Conservation (phyloP, 2,113 vertebrate genomes). For the Megaptera novaeangliae region DNA sequence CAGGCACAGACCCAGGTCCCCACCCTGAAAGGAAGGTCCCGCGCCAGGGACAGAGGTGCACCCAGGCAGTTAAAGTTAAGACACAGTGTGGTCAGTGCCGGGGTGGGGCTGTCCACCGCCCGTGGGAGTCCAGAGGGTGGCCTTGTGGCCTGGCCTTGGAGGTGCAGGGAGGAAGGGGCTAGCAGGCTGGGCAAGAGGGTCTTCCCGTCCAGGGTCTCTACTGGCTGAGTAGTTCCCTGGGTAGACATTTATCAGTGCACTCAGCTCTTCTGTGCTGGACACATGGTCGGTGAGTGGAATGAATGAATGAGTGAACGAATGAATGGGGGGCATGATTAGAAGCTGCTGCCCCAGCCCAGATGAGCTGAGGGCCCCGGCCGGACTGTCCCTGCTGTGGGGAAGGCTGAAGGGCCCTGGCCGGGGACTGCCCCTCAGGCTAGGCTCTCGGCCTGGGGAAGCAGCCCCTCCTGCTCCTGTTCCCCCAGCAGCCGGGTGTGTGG, state of each 20-base stretch:
- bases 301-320: background rate
- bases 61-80: background rate
- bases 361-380: background rate
- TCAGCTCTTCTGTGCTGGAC: background rate
- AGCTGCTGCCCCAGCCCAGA: background rate
- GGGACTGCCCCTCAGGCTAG: no score
- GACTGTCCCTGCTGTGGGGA: background rate
- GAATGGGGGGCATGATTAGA: background rate
- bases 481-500: background rate
- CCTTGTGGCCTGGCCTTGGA: background rate
- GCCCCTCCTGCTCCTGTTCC: background rate
- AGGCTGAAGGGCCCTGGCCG: background rate
- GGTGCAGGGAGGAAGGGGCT: background rate
- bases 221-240: background rate
- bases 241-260: background rate
- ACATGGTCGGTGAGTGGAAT: background rate
- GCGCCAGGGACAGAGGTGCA: accelerated
- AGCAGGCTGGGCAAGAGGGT: background rate
- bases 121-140: accelerated
- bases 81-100: background rate
- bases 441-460: background rate
- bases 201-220: background rate
- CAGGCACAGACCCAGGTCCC: background rate
- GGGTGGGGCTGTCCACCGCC: background rate
- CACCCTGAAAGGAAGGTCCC: background rate